Conservation (phyloP, 2,888 invertebrate genomes). For the Hypolimnas misippus region DNA sequence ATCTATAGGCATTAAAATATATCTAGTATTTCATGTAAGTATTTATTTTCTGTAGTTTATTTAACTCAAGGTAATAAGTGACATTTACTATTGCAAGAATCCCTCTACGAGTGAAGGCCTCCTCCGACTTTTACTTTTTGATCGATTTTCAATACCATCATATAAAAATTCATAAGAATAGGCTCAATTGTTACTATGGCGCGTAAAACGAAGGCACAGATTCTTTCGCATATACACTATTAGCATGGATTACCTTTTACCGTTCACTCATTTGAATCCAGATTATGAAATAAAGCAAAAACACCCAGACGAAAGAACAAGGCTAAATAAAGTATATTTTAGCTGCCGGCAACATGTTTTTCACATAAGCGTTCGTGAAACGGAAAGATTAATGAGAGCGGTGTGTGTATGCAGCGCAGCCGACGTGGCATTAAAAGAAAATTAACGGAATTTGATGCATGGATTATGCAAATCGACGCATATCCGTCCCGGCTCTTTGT, state of each 20-base stretch:
- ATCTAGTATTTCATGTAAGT: too few relatives aligned
- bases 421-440: conserved; percentile 75
- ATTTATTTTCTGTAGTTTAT: too few relatives aligned
- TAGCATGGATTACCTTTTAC: background rate
- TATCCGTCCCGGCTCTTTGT: conserved; percentile 70
- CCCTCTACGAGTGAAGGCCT: too few relatives aligned
- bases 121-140: too few relatives aligned
- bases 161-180: too few relatives aligned
- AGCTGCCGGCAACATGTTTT: conserved; percentile 15
- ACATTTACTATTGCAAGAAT: too few relatives aligned
- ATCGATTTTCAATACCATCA: too few relatives aligned
- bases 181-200: too few relatives aligned
- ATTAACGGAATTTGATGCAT: conserved; percentile 80
- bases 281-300: conserved; percentile 3
- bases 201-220: too few relatives aligned
- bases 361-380: conserved; percentile 16
- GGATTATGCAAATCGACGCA: conserved; percentile 79
- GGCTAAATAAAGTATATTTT: background rate
- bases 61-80: too few relatives aligned
- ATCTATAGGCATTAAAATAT: too few relatives aligned
- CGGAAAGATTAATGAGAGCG: conserved; percentile 38
- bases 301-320: conserved; percentile 1
- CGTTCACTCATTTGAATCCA: background rate
- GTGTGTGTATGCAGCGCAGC: conserved; percentile 51
- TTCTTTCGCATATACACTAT: too few relatives aligned